Percentiles rank a stretch among this genome's conserved stretches.
These are phyloP conservation scores for Acanthurus lineatus DNA, from an alignment of 2,797 vertebrate genomes.

Conservation along the genomic window DNA sequence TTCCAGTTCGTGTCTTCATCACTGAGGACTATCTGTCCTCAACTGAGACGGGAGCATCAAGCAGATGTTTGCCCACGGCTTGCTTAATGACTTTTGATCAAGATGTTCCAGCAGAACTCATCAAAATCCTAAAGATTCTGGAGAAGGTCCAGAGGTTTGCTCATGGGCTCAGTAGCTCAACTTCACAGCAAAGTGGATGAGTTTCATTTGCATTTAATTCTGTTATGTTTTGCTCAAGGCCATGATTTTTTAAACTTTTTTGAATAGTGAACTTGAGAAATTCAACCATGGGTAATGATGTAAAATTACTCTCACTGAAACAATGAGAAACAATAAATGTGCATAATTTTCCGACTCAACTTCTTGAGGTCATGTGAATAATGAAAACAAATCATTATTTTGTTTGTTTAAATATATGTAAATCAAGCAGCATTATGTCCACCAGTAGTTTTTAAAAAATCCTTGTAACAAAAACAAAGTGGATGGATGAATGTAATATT, in stretches of 20 bases:
- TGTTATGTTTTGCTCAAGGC: conserved; percentile 1
- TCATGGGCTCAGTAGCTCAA: conserved; percentile 4
- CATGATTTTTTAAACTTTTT: neutral
- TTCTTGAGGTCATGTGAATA: neutral
- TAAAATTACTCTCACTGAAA: neutral
- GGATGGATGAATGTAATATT: neutral
- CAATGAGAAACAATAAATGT: neutral
- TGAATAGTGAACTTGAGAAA: neutral
- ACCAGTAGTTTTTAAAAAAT: neutral
- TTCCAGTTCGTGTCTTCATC: conserved; percentile 11
- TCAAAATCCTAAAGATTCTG: conserved; percentile 59
- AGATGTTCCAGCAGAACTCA: conserved; percentile 55
- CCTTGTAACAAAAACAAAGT: neutral
- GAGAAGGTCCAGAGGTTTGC: conserved; percentile 49
- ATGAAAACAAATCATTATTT: neutral
- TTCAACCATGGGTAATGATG: neutral
- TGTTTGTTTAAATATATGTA: neutral
- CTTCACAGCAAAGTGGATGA: conserved; percentile 21
- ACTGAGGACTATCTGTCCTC: neutral
- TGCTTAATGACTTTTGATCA: conserved; percentile 65
- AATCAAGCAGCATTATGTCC: neutral
- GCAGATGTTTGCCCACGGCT: conserved; percentile 40
- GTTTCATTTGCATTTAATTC: conserved; percentile 27
- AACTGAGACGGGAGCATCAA: conserved; percentile 17
- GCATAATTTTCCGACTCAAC: neutral